Evolutionary conservation across 1,140 invertebrate species (phyloP).

Genomic region (Drosophila navojoa): DNA sequence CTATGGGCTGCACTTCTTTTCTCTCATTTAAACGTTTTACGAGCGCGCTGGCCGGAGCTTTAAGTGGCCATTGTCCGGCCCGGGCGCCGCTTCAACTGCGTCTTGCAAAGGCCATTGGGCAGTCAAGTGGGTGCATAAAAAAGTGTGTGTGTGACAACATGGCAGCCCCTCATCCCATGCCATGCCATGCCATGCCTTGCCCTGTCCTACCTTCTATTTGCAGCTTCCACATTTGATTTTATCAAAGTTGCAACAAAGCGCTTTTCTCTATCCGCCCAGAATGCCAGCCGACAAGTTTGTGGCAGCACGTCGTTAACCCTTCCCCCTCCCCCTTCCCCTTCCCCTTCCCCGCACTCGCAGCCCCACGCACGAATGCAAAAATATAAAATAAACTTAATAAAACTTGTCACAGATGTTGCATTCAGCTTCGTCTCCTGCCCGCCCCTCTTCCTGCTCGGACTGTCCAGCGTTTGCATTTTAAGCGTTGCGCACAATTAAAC

Average conservation of each 20-base stretch:
- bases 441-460: not conserved
- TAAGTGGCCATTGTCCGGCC: constrained; percentile 29
- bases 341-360: not conserved
- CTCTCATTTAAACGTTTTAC: constrained; percentile 55
- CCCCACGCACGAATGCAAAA: constrained; percentile 41
- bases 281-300: constrained; percentile 51
- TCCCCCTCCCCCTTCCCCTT: not conserved
- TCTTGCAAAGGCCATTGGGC: constrained; percentile 67
- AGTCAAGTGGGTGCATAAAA: constrained; percentile 77
- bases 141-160: constrained; percentile 51
- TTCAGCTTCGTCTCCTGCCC: constrained; percentile 13
- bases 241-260: constrained; percentile 51
- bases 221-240: constrained; percentile 49
- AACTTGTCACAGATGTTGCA: constrained; percentile 73
- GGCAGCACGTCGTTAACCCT: constrained; percentile 57
- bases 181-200: no score
- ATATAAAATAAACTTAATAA: constrained; percentile 81
- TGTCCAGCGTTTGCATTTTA: constrained; percentile 48
- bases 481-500: constrained; percentile 80
- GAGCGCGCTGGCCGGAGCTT: constrained; percentile 15
- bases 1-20: constrained; percentile 34
- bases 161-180: not conserved
- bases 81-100: constrained; percentile 19
- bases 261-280: not conserved
- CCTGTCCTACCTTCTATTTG: not conserved